Evolutionary conservation across 2,797 vertebrate genomes (phyloP).

Genomic region (Pagetopsis macropterus): DNA sequence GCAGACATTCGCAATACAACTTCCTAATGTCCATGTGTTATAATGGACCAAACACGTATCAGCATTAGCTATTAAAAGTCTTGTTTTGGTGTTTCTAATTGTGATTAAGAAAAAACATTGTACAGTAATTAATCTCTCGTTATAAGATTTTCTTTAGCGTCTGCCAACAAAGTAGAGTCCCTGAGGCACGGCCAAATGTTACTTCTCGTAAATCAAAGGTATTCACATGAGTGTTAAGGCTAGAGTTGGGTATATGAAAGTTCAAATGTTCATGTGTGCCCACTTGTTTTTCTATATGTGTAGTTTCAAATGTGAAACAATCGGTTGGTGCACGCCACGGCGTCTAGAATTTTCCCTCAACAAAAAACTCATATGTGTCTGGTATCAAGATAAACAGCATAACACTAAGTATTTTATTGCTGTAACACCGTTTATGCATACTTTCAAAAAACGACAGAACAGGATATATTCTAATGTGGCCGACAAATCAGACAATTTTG

Average conservation of each 20-base stretch:
- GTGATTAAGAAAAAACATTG: background rate
- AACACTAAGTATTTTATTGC: background rate
- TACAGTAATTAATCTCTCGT: background rate
- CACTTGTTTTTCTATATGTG: slow-evolving; percentile 36
- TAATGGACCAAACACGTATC: background rate
- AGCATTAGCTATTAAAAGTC: background rate
- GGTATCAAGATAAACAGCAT: background rate
- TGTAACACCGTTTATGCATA: background rate
- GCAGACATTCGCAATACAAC: background rate
- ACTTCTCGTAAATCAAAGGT: slow-evolving; percentile 39
- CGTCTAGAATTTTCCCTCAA: slow-evolving; percentile 31
- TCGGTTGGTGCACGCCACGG: background rate
- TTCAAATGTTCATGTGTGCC: slow-evolving; percentile 78
- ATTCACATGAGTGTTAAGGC: background rate
- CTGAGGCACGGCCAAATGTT: background rate
- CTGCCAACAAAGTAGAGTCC: background rate
- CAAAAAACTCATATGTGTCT: background rate
- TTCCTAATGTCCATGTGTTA: background rate
- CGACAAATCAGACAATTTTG: background rate
- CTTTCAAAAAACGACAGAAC: background rate
- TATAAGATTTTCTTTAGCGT: background rate
- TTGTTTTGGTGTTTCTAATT: background rate
- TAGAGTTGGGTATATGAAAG: slow-evolving; percentile 58
- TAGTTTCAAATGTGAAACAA: slow-evolving; percentile 35
- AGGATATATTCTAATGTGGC: background rate